phyloP scores from a whole-genome alignment of 2,797 vertebrate genomes.

The Varecia variegata region DNA sequence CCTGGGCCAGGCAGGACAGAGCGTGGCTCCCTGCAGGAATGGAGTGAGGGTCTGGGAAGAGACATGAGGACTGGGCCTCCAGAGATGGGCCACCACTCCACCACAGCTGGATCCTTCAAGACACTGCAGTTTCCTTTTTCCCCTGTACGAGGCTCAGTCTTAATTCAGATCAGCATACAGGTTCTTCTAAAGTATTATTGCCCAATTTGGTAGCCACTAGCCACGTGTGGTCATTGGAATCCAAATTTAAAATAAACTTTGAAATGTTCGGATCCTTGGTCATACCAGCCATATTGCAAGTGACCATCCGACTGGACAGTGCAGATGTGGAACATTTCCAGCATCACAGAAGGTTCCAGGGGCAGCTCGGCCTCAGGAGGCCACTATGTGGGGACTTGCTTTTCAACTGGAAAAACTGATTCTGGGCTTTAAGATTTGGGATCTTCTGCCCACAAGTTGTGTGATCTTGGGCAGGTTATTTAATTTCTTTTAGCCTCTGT shows the following conservation, averaged over 20 bases:
- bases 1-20: background rate
- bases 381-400: background rate
- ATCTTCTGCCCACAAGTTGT: background rate
- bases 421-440: background rate
- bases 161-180: background rate
- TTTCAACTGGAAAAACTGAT: background rate
- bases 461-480: background rate
- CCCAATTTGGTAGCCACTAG: background rate
- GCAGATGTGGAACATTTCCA: background rate
- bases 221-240: background rate
- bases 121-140: background rate
- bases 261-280: background rate
- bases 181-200: background rate
- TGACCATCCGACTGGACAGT: rapidly evolving
- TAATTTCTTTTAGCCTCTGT: background rate
- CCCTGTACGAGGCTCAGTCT: background rate
- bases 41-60: background rate
- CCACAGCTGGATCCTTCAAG: background rate
- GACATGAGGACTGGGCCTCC: background rate
- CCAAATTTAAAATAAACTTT: background rate
- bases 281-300: background rate
- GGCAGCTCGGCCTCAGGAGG: background rate
- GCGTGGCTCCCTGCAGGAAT: background rate
- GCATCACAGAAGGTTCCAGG: rapidly evolving
- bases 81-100: rapidly evolving